phyloP scores from a whole-genome alignment of 2,888 invertebrate genomes.

The Cryptophagus acutangulus region DNA sequence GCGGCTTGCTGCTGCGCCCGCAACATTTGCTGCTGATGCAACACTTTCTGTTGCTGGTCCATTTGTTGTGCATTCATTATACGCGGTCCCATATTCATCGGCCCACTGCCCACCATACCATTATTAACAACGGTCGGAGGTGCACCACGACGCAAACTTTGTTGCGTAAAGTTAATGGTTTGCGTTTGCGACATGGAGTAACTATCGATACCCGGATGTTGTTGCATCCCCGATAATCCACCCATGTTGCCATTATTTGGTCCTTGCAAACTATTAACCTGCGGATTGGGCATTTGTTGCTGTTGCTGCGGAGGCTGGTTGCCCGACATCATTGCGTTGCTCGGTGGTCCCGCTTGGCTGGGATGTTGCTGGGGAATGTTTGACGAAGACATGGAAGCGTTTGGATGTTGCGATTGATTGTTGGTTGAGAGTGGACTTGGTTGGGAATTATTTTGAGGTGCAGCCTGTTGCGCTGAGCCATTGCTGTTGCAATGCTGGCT shows the following conservation, averaged over 20 bases:
- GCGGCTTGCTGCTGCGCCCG: conserved; percentile 50
- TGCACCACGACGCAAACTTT: conserved; percentile 55
- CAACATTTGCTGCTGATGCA: conserved; percentile 58
- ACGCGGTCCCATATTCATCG: conserved; percentile 22
- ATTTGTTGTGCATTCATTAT: conserved; percentile 37
- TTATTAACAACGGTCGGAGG: conserved; percentile 35
- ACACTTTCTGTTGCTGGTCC: conserved; percentile 53
- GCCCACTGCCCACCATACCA: conserved; percentile 27
- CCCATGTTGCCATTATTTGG: conserved; percentile 31
- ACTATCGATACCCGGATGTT: conserved; percentile 45
- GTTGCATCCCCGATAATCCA: conserved; percentile 38
- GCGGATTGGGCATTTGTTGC: conserved; percentile 26
- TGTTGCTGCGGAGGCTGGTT: too few relatives aligned
- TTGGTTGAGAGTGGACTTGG: conserved; percentile 13
- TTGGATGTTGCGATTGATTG: neutral
- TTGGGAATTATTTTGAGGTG: conserved; percentile 15
- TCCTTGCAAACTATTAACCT: conserved; percentile 24
- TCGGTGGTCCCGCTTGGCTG: conserved; percentile 26
- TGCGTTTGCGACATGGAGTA: conserved; percentile 80
- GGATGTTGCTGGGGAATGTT: conserved; percentile 20
- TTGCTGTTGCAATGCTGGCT: conserved; percentile 38
- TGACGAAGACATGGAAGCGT: too few relatives aligned
- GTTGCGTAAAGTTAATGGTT: conserved; percentile 80
- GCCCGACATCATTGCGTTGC: conserved; percentile 25
- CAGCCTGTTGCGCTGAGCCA: conserved; percentile 1